Percentiles rank a stretch among this genome's conserved stretches.
Conservation (phyloP, 1,140 invertebrate genomes). For the Hyphantria cunea region DNA sequence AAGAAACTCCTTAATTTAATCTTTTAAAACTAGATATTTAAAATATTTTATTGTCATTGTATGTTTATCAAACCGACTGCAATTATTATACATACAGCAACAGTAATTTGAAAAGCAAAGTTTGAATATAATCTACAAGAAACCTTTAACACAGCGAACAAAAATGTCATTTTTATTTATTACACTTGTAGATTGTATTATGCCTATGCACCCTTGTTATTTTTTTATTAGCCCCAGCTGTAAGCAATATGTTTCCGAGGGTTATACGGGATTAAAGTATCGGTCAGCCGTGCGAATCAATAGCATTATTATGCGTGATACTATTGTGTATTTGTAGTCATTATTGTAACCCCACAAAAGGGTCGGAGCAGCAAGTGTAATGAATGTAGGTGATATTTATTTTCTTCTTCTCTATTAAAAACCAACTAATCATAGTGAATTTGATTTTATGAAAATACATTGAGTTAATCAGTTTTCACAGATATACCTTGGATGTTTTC, state of each 20-base stretch:
- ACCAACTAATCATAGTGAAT: too few relatives aligned
- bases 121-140: constrained; percentile 8
- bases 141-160: constrained; percentile 11
- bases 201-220: constrained; percentile 20
- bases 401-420: too few relatives aligned
- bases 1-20: too few relatives aligned
- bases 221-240: constrained; percentile 38
- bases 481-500: too few relatives aligned
- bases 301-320: constrained; percentile 56
- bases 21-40: too few relatives aligned
- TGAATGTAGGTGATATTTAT: neutral
- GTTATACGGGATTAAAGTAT: constrained; percentile 58
- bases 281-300: constrained; percentile 61
- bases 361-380: constrained; percentile 9
- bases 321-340: constrained; percentile 47
- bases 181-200: constrained; percentile 21
- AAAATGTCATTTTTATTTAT: constrained; percentile 30
- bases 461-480: too few relatives aligned
- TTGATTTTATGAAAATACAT: too few relatives aligned
- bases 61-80: too few relatives aligned
- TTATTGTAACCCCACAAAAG: constrained; percentile 17
- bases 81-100: too few relatives aligned
- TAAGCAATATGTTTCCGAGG: constrained; percentile 54
- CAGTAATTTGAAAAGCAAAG: too few relatives aligned
- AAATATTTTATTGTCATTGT: too few relatives aligned